Conservation (phyloP, 1,140 invertebrate genomes). For the Pseudomyrmex concolor region DNA sequence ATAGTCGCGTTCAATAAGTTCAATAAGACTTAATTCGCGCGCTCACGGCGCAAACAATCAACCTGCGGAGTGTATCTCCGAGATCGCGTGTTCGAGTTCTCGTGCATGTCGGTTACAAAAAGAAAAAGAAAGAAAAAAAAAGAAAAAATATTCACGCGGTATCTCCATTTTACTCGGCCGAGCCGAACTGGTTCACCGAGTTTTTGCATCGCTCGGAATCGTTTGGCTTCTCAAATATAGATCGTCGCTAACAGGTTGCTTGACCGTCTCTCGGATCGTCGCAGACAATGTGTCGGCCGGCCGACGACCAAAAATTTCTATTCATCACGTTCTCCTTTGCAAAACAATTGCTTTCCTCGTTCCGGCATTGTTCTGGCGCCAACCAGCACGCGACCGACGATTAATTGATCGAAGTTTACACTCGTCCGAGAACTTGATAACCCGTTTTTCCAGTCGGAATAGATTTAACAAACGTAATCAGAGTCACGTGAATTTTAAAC, state of each 20-base stretch:
- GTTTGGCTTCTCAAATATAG: not conserved
- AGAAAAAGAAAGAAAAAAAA: not conserved
- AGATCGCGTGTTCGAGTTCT: not conserved
- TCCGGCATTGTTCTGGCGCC: conserved; percentile 5
- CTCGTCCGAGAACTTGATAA: not conserved
- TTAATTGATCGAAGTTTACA: not conserved
- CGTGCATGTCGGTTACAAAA: not conserved
- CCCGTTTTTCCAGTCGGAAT: not conserved
- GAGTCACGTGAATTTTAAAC: not conserved
- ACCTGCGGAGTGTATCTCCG: not conserved
- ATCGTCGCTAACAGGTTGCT: not conserved
- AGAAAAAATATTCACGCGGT: not conserved
- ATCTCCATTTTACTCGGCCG: not conserved
- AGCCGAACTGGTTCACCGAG: not conserved
- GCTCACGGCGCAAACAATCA: not conserved
- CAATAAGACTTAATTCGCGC: not conserved
- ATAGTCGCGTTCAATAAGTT: not conserved
- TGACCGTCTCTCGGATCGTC: not conserved
- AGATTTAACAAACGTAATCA: not conserved
- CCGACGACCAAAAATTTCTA: not conserved
- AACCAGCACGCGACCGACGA: not conserved
- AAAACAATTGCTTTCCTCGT: not conserved
- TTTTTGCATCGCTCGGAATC: not conserved
- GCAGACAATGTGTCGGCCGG: not conserved
- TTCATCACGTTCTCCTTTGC: not conserved